Evolutionary conservation across 2,888 invertebrate species (phyloP), one percentile per base, ranked within the genome.

Genomic region (Mythimna vitellina): DNA sequence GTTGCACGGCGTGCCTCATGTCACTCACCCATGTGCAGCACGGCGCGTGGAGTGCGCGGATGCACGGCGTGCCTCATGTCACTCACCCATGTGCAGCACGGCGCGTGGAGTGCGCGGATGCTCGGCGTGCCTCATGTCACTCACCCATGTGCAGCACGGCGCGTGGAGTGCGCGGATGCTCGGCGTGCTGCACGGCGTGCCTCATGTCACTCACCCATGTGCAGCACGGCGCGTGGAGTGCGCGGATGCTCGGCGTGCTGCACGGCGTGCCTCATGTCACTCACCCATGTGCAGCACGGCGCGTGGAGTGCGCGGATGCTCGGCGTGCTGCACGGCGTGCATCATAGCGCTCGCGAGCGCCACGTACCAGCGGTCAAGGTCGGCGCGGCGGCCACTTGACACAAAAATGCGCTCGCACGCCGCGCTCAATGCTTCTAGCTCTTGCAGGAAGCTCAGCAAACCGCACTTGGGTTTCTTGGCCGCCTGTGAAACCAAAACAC

Each of bases 391-490:
- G 1, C 73, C 98, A 95, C 99, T 98, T 83, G 98, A 97, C 96
- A 98, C 99, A 93, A 99, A 77, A 57, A 77, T 77, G 58, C 76
- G 98, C 93, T 99, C 98, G 76, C 97, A 97, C 38, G 20, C 99
- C 4, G 53, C 72, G 35, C 73, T 98, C 96, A 99, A 98, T 85
- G 98, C 97, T 96, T 99, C 99, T 93, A 99, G 98, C 93, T 99
- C 98, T 75, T 97, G 97, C 49, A 99, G 98, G 94, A 99, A 99
- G 0, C 98, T 97, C 74, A 99, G 95, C 87, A 99, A 98, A 57
- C 99, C 99, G 94, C 99, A 98, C 95, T 99, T 98, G 53, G 98
- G 96, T 58, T 96, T 94, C 78, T 95, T 94, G 17, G 93, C 90
- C 73, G 98, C 98, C 85, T 78, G 71, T 6, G 22, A 97, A n/a